Conservation (phyloP, 1,140 invertebrate species). For the Pinna nobilis region DNA sequence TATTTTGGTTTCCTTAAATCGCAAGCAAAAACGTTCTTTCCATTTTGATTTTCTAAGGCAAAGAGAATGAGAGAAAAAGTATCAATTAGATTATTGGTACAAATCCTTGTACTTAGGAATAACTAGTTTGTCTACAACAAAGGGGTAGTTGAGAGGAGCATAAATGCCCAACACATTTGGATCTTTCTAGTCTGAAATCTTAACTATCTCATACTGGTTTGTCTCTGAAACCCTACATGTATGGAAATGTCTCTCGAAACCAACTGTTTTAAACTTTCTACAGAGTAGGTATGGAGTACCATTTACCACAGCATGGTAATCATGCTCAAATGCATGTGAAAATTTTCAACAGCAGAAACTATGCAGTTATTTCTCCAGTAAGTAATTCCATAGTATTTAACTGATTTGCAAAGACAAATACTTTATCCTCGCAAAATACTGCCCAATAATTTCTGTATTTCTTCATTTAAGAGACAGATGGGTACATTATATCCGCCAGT, state of each 20-base stretch:
- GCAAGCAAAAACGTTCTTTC: slow-evolving; percentile 14
- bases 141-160: not conserved
- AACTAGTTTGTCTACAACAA: not conserved
- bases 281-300: not conserved
- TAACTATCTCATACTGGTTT: slow-evolving; percentile 7
- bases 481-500: not conserved
- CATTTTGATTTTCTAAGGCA: slow-evolving; percentile 6
- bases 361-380: not conserved
- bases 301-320: not conserved
- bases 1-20: not conserved
- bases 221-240: not conserved
- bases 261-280: not conserved
- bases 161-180: slow-evolving; percentile 10
- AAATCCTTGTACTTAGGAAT: slow-evolving; percentile 7
- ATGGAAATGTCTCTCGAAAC: slow-evolving; percentile 22
- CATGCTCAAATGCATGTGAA: not conserved
- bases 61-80: too few relatives aligned
- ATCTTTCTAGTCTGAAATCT: slow-evolving; percentile 2
- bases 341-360: not conserved
- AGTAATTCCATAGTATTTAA: slow-evolving; percentile 5
- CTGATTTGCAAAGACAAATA: slow-evolving; percentile 18
- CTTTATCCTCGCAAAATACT: not conserved
- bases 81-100: too few relatives aligned
- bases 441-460: slow-evolving; percentile 5
- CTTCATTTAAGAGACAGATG: not conserved